Conservation (phyloP, 2,797 vertebrate genomes). For the Sebastes vulpes region DNA sequence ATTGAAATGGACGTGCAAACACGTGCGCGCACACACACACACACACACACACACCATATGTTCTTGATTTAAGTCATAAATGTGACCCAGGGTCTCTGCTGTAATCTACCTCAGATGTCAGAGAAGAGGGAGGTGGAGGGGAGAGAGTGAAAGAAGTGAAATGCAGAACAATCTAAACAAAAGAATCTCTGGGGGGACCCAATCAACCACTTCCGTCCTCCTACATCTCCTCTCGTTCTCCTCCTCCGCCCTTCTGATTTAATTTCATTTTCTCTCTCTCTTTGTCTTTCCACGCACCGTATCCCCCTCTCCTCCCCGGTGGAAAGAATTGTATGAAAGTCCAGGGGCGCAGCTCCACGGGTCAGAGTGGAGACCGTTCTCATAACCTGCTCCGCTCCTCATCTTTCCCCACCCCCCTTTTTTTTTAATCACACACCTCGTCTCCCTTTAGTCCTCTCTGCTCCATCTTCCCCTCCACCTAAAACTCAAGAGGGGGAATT, state of each 20-base stretch:
- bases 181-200: slow-evolving; percentile 77
- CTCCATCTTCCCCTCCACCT: slow-evolving; percentile 22
- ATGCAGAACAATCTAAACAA: slow-evolving; percentile 83
- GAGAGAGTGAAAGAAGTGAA: slow-evolving; percentile 74
- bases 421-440: slow-evolving; percentile 40
- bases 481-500: slow-evolving; percentile 1
- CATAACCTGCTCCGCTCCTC: slow-evolving; percentile 82
- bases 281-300: slow-evolving; percentile 82
- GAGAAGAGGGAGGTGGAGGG: slow-evolving; percentile 60
- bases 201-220: slow-evolving; percentile 86
- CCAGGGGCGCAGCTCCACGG: slow-evolving; percentile 80
- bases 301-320: slow-evolving; percentile 72
- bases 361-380: slow-evolving; percentile 84
- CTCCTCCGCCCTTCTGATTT: slow-evolving; percentile 78
- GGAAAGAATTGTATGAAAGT: slow-evolving; percentile 82
- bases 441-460: slow-evolving; percentile 4
- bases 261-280: slow-evolving; percentile 70
- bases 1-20: slow-evolving; percentile 65
- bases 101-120: slow-evolving; percentile 86
- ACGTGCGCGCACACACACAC: slow-evolving; percentile 20
- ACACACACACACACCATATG: slow-evolving; percentile 72
- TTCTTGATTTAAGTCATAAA: slow-evolving; percentile 84
- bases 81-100: slow-evolving; percentile 81
- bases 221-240: slow-evolving; percentile 72
- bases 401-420: slow-evolving; percentile 33